Base-by-base conservation (phyloP, 1,140 invertebrate species). In the Tachypleus tridentatus region DNA sequence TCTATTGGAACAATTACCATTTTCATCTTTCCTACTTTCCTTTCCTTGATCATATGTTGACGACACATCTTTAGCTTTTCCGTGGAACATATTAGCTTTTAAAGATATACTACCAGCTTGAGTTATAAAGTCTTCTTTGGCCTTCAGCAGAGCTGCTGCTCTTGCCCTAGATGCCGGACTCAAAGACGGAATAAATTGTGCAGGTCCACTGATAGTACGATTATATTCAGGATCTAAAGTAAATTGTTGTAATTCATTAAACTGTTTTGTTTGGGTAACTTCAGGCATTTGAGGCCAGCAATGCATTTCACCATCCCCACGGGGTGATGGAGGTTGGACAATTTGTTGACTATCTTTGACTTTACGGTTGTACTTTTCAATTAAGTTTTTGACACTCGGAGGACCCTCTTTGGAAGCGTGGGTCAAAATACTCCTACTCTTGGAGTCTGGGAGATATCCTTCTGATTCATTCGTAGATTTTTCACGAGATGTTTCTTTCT, bases 351-450 rank as follows among this genome's bases (percentile, higher is more conserved):
- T 63, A 57, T 67, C 62, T 8, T 49, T 53, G 47, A 64, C 53
- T 52, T 61, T 67, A 51, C 61, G 64, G 10, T 67, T 67, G 11
- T 67, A 67, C 48, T 58, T 60, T 63, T 67, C 65, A 5, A 67
- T 67, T n/a, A 67, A 29, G 4, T 58, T 57, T 4, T 53, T 60
- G 3, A 67, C 65, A 51, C 64, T 67, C n/a, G 62, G 62, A 4
- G 65, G 62, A 9, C 65, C 65, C 11, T 58, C 49, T 57, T 51
- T 52, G 3, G 65, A 66, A 29, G 29, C 29, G 29, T 29, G 29
- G 29, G 29, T 29, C 29, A 29, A 29, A 29, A 29, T 29, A 29
- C 29, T 29, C 29, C 29, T 29, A 29, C 29, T 29, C 29, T 29
- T 29, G 29, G 29, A 29, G 29, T 29, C 29, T 29, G 29, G 29